Conservation (phyloP, 2,888 invertebrate genomes). For the Kryphioiulus occultus region DNA sequence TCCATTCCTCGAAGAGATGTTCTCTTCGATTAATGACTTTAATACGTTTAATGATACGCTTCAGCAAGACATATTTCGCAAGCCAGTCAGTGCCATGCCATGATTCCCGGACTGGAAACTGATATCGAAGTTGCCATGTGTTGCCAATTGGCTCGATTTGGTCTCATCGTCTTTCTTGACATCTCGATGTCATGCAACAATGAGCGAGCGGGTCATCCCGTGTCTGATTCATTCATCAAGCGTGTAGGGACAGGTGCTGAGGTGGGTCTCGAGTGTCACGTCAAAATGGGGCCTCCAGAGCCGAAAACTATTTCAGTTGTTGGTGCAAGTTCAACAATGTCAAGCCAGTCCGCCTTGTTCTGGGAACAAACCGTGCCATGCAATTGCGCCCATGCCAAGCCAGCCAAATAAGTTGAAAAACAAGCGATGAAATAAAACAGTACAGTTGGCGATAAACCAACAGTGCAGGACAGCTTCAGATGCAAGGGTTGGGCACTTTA, state of each 20-base stretch:
- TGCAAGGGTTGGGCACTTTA: background rate
- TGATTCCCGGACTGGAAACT: no score
- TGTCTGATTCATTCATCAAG: background rate
- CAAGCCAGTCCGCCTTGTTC: background rate
- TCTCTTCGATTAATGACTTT: no score
- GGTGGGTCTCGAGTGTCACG: conserved; percentile 25
- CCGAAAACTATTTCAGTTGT: conserved; percentile 20
- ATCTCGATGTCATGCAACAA: background rate
- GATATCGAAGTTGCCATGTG: background rate
- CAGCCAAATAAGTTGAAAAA: background rate
- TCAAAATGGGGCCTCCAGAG: background rate
- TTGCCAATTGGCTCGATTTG: conserved; percentile 12
- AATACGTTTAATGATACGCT: no score
- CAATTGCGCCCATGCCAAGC: no score
- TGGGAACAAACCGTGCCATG: background rate
- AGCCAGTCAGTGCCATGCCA: no score
- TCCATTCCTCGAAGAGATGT: no score
- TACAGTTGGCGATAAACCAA: conserved; percentile 15
- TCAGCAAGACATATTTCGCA: no score
- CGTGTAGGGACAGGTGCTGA: background rate
- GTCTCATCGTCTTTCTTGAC: background rate
- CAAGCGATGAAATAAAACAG: conserved; percentile 15
- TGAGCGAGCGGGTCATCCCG: background rate
- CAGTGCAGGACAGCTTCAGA: background rate
- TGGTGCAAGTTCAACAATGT: conserved; percentile 35